Evolutionary conservation across 2,888 invertebrate species (phyloP), one percentile per base, ranked within the genome.

Genomic region (Rhabditoides inermis): DNA sequence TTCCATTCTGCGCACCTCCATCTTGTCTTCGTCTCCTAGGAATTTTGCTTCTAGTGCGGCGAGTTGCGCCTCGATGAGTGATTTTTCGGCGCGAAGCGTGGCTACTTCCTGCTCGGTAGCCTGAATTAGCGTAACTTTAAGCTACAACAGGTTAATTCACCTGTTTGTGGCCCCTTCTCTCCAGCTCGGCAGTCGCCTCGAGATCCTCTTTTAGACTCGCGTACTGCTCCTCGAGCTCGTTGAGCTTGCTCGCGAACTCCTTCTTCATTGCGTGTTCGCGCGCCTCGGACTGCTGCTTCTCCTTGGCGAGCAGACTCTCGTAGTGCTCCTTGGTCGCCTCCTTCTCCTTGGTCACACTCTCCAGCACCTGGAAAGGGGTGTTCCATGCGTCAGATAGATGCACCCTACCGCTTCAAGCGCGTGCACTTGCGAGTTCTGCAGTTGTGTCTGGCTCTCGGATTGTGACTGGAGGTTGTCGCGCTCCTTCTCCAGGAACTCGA

Each of bases 401-500:
- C 6, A 15, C 7, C 57, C 32, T 45, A 72, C 76, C 20, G 75
- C 76, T 65, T 76, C 76, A 15, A 76, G 56, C 0, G 76, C 74
- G 32, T 72, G 65, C 1, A 76, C 68, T 63, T 76, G 76, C 25
- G 73, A 71, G 39, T 67, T 63, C 40, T 75, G 72, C n/a, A 76
- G 59, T 40, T 73, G 65, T 1, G 68, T 65, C 49, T 77, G 76
- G 39, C 66, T 67, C 44, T 77, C 73, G 49, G 71, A 72, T 52
- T 77, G 74, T 46, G 70, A 68, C 53, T 71, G 72, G 22, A 76
- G 63, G 41, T 73, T 76, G 40, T 72, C 61, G 12, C 76, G 55
- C 55, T 76, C 76, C 45, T 67, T 75, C 51, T 76, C 76, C 45
- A 76, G 58, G 44, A 76, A 75, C 35, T 69, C 68, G n/a, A 60